Conservation (phyloP, 2,888 invertebrate species). For the Euplagia quadripunctaria region DNA sequence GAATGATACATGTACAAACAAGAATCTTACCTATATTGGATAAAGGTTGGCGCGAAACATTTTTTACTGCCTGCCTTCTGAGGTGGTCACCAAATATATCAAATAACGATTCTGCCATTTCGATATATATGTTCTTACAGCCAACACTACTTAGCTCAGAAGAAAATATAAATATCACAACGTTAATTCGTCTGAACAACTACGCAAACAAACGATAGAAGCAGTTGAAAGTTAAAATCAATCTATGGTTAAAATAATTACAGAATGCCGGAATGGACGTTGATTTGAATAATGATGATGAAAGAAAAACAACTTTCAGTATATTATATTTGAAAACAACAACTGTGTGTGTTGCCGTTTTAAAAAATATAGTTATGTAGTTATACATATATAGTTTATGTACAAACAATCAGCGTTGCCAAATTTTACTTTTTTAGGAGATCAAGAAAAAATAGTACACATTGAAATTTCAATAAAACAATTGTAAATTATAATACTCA, state of each 20-base stretch:
- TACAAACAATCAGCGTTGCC: too few species aligned
- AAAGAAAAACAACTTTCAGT: constrained; percentile 3
- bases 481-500: too few species aligned
- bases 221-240: constrained; percentile 13
- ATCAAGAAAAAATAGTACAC: too few species aligned
- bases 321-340: too few species aligned
- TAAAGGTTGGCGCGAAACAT: constrained; percentile 77
- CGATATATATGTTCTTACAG: constrained; percentile 7
- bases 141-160: neutral
- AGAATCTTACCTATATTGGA: constrained; percentile 71
- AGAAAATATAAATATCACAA: neutral
- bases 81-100: constrained; percentile 77
- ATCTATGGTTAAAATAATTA: too few species aligned
- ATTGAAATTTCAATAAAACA: too few species aligned
- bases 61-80: constrained; percentile 68
- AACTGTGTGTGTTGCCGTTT: neutral
- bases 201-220: neutral
- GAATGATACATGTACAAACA: neutral
- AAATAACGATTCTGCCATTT: constrained; percentile 77
- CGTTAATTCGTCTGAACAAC: neutral
- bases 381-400: too few species aligned
- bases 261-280: neutral
- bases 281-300: neutral
- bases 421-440: too few species aligned
- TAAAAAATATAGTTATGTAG: too few species aligned